phyloP scores from a whole-genome alignment of 2,888 invertebrate genomes.

The Lissonota sp. region DNA sequence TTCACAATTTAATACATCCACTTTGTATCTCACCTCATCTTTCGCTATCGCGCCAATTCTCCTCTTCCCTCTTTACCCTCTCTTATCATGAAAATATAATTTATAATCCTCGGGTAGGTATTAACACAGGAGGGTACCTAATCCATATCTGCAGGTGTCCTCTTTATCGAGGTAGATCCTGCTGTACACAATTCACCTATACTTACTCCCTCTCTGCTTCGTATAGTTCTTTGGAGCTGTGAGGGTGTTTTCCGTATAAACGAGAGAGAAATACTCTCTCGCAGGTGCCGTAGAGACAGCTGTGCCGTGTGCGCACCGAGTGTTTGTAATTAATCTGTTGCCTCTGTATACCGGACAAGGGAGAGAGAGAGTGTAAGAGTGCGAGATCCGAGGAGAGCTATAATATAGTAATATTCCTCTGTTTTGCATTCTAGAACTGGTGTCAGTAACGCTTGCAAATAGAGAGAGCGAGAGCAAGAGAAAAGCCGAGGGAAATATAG shows the following conservation, averaged over 20 bases:
- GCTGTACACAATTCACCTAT: too few relatives aligned
- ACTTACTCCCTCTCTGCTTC: not conserved
- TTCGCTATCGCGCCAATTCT: slow-evolving; percentile 13
- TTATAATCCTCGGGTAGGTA: slow-evolving; percentile 59
- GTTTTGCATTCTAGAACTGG: slow-evolving; percentile 15
- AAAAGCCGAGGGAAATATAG: slow-evolving; percentile 3
- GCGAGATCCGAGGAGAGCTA: too few relatives aligned
- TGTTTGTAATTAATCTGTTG: slow-evolving; percentile 64
- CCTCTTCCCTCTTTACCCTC: slow-evolving; percentile 4
- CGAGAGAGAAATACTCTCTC: slow-evolving; percentile 50
- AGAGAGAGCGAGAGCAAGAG: slow-evolving; percentile 6
- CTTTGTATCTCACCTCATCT: slow-evolving; percentile 23
- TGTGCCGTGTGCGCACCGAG: slow-evolving; percentile 51
- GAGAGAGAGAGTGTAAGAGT: slow-evolving; percentile 27
- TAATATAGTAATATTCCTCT: slow-evolving; percentile 31
- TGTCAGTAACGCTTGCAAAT: not conserved
- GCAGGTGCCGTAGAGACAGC: slow-evolving; percentile 63
- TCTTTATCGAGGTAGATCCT: not conserved
- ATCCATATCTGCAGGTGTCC: slow-evolving; percentile 64
- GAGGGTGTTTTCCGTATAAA: slow-evolving; percentile 23
- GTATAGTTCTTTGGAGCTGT: not conserved
- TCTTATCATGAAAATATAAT: slow-evolving; percentile 41
- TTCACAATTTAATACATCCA: too few relatives aligned
- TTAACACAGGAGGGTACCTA: slow-evolving; percentile 56
- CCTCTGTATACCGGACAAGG: slow-evolving; percentile 49